Conservation (phyloP, 2,797 vertebrate genomes). For the Botia almorhae region DNA sequence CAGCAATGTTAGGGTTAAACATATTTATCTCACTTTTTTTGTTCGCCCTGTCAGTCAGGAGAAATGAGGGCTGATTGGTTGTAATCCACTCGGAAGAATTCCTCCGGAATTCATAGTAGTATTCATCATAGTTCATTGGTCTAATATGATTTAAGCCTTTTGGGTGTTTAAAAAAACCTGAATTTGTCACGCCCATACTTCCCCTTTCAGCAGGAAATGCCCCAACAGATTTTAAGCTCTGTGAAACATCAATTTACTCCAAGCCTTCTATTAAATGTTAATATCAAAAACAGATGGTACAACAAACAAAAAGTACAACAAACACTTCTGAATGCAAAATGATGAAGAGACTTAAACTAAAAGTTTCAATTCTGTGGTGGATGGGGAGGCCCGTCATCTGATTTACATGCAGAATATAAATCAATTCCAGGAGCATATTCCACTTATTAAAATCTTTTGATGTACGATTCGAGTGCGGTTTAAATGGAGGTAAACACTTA, state of each 20-base stretch:
- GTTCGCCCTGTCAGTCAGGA: background rate
- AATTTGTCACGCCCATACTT: background rate
- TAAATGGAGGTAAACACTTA: conserved; percentile 58
- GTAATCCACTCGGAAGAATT: background rate
- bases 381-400: conserved; percentile 7
- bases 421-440: conserved; percentile 32
- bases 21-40: background rate
- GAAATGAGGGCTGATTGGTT: conserved; percentile 19
- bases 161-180: background rate
- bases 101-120: too few species aligned
- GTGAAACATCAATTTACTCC: background rate
- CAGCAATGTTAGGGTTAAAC: background rate
- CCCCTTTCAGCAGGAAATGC: background rate
- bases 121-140: background rate
- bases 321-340: conserved; percentile 7
- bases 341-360: background rate
- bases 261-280: conserved; percentile 1
- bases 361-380: conserved; percentile 4
- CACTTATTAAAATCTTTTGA: conserved; percentile 50
- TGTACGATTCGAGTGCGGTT: conserved; percentile 43
- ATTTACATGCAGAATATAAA: conserved; percentile 43
- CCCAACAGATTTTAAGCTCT: background rate
- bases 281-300: conserved; percentile 11
- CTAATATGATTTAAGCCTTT: background rate
- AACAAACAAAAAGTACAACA: background rate